A percentile compares a stretch with the other conserved stretches of the same genome.
Conservation (phyloP, 2,888 invertebrate species). For the Bibio marci region DNA sequence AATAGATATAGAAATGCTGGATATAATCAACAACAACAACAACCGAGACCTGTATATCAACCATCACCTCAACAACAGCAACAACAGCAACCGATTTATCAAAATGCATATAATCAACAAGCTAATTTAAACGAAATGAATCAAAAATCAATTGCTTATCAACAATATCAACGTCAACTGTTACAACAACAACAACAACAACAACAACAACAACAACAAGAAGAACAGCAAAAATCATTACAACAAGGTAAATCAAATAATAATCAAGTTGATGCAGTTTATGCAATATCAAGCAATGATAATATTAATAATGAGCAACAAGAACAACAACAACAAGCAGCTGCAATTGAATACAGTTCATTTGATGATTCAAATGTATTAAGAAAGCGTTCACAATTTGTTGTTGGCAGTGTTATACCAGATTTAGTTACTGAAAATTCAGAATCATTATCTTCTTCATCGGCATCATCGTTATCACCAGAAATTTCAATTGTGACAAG, state of each 20-base stretch:
- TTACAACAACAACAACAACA: conserved; percentile 2
- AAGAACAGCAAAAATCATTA: not conserved
- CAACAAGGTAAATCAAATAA: too few relatives aligned
- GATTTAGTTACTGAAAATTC: conserved; percentile 1
- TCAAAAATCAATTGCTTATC: conserved; percentile 2
- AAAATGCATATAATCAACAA: conserved; percentile 1
- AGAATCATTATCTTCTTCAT: conserved; percentile 20
- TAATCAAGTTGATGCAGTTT: too few relatives aligned
- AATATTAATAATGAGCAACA: conserved; percentile 3
- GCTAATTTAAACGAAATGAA: not conserved
- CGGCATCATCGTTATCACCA: conserved; percentile 20
- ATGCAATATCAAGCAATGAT: too few relatives aligned
- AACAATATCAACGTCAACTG: conserved; percentile 5
- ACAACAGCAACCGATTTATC: conserved; percentile 1
- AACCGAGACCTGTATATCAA: conserved; percentile 2
- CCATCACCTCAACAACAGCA: not conserved
- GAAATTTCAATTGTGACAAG: too few relatives aligned
- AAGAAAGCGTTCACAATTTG: conserved; percentile 35
- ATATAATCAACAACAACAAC: conserved; percentile 9
- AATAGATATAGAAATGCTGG: conserved; percentile 32
- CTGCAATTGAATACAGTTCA: conserved; percentile 2
- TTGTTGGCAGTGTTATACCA: conserved; percentile 40
- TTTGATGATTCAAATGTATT: conserved; percentile 8
- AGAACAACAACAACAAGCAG: conserved; percentile 1
- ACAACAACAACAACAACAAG: conserved; percentile 3